Percentiles rank a stretch among this genome's conserved stretches.
These are phyloP conservation scores for Dipodomys ordii DNA, from an alignment of 2,113 vertebrate genomes.

Conservation along the genomic window DNA sequence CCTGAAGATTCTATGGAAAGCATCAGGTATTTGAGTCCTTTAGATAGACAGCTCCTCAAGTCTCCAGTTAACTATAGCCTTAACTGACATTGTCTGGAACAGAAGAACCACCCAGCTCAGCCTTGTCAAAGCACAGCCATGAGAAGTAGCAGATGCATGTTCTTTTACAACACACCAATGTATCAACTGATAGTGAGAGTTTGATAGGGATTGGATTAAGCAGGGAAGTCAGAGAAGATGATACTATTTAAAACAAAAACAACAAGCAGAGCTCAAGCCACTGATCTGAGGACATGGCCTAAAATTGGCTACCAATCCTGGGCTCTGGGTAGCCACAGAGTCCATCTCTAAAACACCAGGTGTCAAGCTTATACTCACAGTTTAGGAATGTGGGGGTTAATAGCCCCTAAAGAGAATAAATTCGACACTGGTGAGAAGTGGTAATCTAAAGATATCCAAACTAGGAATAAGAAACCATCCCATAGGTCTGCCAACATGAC, in stretches of 20 bases:
- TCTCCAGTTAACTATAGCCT: background rate
- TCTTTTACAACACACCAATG: background rate
- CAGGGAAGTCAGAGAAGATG: background rate
- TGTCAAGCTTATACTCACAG: background rate
- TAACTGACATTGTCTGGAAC: background rate
- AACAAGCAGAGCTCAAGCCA: background rate
- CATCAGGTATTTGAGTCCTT: background rate
- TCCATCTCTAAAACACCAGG: background rate
- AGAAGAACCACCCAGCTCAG: background rate
- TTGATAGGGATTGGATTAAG: background rate
- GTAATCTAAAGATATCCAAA: background rate
- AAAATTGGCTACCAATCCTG: background rate
- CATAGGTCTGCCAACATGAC: background rate
- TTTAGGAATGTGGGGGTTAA: background rate
- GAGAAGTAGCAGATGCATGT: background rate
- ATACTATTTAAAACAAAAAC: too few relatives aligned
- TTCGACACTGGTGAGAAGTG: background rate
- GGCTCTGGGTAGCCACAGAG: background rate
- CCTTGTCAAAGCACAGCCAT: background rate
- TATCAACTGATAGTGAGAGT: background rate
- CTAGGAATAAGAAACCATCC: background rate
- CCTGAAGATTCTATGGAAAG: background rate
- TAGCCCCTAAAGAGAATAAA: background rate
- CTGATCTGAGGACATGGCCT: background rate
- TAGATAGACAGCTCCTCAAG: background rate